These are phyloP conservation scores for Setophaga petechia DNA, from an alignment of 2,113 vertebrate genomes.

Conservation along the genomic window DNA sequence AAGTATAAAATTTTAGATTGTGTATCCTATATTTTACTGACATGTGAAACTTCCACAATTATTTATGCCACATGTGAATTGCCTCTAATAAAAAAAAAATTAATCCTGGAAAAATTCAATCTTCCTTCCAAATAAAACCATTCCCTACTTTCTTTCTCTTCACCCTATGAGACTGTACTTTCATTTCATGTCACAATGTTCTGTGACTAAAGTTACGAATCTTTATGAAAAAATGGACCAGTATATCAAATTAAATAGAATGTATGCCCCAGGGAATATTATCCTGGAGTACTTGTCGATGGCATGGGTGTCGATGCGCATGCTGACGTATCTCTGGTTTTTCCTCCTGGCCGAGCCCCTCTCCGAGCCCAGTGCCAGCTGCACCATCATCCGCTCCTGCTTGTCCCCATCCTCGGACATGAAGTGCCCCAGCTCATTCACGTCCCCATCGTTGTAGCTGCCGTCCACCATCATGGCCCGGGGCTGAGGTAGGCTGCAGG, in stretches of 20 bases:
- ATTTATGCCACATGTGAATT: constrained; percentile 10
- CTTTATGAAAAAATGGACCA: constrained; percentile 95
- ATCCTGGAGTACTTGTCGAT: constrained; percentile 97
- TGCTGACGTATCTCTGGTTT: constrained; percentile 87
- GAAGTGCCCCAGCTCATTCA: constrained; percentile 82
- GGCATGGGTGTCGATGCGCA: constrained; percentile 95
- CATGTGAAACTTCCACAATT: neutral
- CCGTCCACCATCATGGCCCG: constrained; percentile 83
- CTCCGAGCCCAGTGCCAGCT: constrained; percentile 83
- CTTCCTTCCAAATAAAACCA: neutral
- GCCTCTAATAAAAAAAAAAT: neutral
- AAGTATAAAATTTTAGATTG: constrained; percentile 18
- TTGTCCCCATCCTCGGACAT: constrained; percentile 83
- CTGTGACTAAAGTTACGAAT: neutral
- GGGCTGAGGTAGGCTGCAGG: constrained; percentile 84
- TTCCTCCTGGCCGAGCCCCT: constrained; percentile 82
- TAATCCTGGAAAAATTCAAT: neutral
- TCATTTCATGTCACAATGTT: neutral
- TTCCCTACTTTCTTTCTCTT: neutral
- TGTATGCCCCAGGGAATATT: constrained; percentile 93
- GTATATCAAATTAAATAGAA: constrained; percentile 97
- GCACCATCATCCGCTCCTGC: constrained; percentile 88
- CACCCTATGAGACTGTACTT: neutral
- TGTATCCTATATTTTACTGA: neutral
- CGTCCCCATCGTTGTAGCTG: constrained; percentile 86